Evolutionary conservation across 2,113 vertebrate species (phyloP), one percentile per base, ranked within the genome.

Genomic region (Thalassoma bifasciatum): DNA sequence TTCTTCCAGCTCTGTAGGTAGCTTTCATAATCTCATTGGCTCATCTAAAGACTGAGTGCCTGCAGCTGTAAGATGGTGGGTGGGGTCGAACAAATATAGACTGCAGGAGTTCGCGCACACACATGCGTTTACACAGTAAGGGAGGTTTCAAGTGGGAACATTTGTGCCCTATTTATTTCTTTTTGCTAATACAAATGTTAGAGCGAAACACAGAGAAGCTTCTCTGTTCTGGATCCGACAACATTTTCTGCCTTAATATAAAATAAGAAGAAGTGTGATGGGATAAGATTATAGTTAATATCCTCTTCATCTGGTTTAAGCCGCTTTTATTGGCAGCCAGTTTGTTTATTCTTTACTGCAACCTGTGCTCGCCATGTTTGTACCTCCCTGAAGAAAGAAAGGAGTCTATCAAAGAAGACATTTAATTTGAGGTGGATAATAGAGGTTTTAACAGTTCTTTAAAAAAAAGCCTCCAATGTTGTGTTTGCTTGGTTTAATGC

Each of bases 361-460:
- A 72, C 71, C 63, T 70, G 46, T 49, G 24, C 72, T 73, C 12
- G 49, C 54, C 23, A 42, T 57, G 66, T 75, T 67, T 52, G 53
- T 62, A 44, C 47, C 37, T 44, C 66, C 72, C 26, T 0, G 8
- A 26, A 70, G 57, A 77, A 53, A 58, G 65, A 77, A 61, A 77
- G 59, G 52, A 66, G 71, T 77, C 71, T 62, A 71, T 56, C 37
- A 69, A 82, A 86, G 69, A 76, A 81, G 62, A 70, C 44, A 66
- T 89, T 91, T 90, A 77, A 91, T 86, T 82, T 85, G 65, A 87
- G 77, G 42, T 54, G 80, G 71, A 86, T 92, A 88, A 92, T 88
- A 66, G 81, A 80, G 51, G 76, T 83, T 49, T 86, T 90, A 91
- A 90, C 76, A 34, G 70, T 58, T 75, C 85, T 79, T 79, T 66